Conservation (phyloP, 2,797 vertebrate species). For the Microctenopoma steveboyesi region DNA sequence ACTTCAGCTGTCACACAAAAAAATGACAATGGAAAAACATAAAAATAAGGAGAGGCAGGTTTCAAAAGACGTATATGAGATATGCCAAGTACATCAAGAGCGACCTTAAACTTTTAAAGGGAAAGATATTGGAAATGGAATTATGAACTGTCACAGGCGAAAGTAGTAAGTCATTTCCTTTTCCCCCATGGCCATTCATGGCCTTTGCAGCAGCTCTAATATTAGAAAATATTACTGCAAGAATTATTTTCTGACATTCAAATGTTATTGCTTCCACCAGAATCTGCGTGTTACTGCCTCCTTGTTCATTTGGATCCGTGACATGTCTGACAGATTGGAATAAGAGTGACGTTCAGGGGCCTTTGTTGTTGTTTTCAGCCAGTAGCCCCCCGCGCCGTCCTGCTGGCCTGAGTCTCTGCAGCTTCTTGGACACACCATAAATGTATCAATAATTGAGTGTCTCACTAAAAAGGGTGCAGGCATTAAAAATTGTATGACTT, state of each 20-base stretch:
- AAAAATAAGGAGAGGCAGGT: constrained; percentile 39
- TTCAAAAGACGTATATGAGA: constrained; percentile 67
- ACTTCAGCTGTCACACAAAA: constrained; percentile 63
- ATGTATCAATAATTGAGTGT: constrained; percentile 78
- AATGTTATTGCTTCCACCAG: constrained; percentile 79
- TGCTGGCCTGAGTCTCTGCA: constrained; percentile 38
- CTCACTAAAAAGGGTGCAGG: constrained; percentile 58
- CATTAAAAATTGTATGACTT: constrained; percentile 75
- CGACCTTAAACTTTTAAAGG: constrained; percentile 79
- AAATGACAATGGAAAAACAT: constrained; percentile 57
- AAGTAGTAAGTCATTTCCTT: constrained; percentile 78
- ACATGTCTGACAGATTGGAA: constrained; percentile 36
- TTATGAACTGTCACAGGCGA: constrained; percentile 79
- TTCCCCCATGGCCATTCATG: constrained; percentile 75
- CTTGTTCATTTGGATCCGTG: constrained; percentile 58
- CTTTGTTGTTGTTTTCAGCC: constrained; percentile 48
- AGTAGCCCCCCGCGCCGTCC: constrained; percentile 18
- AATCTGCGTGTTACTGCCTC: constrained; percentile 33
- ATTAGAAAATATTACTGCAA: constrained; percentile 83
- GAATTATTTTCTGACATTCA: constrained; percentile 85
- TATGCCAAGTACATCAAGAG: constrained; percentile 63
- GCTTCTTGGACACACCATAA: constrained; percentile 58
- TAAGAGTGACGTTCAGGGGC: neutral
- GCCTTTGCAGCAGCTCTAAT: constrained; percentile 81
- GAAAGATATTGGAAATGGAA: constrained; percentile 80